These are phyloP conservation scores for Lathamus discolor DNA, from an alignment of 2,113 vertebrate genomes.

Conservation along the genomic window DNA sequence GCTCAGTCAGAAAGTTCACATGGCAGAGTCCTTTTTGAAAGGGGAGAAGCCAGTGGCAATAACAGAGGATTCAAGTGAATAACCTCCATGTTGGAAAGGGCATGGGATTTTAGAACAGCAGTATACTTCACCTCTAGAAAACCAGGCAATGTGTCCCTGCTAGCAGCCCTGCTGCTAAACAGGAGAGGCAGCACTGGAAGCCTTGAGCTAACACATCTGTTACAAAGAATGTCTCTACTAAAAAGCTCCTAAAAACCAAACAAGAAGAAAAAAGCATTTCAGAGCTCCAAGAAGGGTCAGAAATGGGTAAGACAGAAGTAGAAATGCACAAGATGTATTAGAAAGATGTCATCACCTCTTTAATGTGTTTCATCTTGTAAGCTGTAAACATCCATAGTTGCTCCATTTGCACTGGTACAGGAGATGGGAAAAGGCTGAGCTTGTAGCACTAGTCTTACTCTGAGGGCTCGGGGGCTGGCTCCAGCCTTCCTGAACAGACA, in stretches of 20 bases:
- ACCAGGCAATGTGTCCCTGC: not conserved
- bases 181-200: not conserved
- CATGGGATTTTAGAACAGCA: not conserved
- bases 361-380: not conserved
- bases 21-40: not conserved
- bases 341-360: slow-evolving; percentile 27
- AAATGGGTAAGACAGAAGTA: not conserved
- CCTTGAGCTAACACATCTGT: not conserved
- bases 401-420: not conserved
- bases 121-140: not conserved
- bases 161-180: not conserved
- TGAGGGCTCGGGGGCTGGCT: not conserved
- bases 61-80: not conserved
- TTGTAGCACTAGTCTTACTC: not conserved
- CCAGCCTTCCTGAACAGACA: not conserved
- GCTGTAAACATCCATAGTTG: not conserved
- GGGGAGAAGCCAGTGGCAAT: not conserved
- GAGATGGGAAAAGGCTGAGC: not conserved
- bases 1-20: not conserved
- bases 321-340: not conserved
- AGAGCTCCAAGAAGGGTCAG: not conserved
- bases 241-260: not conserved
- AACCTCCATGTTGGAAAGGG: not conserved
- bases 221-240: not conserved
- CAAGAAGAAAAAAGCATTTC: not conserved